Evolutionary conservation across 1,140 invertebrate genomes (phyloP).

Genomic region (Brachionus koreanus): DNA sequence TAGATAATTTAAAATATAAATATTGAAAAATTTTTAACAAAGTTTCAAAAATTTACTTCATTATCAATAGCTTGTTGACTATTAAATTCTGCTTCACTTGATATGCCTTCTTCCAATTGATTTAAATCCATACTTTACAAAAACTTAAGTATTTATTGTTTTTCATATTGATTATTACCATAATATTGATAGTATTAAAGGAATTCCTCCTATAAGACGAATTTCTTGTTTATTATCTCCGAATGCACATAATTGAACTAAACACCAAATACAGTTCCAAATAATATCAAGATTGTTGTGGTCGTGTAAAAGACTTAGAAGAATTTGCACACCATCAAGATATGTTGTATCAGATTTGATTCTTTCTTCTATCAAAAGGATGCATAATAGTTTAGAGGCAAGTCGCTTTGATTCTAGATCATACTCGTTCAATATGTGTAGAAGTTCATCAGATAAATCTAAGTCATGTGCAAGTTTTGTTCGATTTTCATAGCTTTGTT

Average conservation of each 20-base stretch:
- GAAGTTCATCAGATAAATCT: constrained; percentile 51
- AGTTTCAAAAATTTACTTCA: background rate
- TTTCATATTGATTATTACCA: background rate
- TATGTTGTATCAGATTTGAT: constrained; percentile 53
- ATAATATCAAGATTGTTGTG: constrained; percentile 52
- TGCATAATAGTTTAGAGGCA: constrained; percentile 55
- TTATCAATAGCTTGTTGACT: constrained; percentile 39
- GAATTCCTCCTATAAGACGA: constrained; percentile 56
- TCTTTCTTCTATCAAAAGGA: constrained; percentile 53
- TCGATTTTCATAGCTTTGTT: background rate
- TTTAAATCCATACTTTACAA: constrained; percentile 25
- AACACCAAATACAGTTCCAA: constrained; percentile 57
- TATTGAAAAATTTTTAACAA: background rate
- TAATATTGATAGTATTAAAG: constrained; percentile 55
- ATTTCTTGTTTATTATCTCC: constrained; percentile 56
- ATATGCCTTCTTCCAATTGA: constrained; percentile 32
- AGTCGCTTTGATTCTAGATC: constrained; percentile 55
- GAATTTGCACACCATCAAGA: constrained; percentile 57
- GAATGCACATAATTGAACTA: constrained; percentile 56
- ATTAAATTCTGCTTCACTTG: constrained; percentile 44
- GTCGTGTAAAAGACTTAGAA: constrained; percentile 54
- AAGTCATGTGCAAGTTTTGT: constrained; percentile 50
- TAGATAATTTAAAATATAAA: background rate
- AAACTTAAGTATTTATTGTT: background rate
- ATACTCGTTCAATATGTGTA: constrained; percentile 55